These are phyloP conservation scores for Eulemur albifrons DNA, from an alignment of 2,797 vertebrate species.

Conservation along the genomic window DNA sequence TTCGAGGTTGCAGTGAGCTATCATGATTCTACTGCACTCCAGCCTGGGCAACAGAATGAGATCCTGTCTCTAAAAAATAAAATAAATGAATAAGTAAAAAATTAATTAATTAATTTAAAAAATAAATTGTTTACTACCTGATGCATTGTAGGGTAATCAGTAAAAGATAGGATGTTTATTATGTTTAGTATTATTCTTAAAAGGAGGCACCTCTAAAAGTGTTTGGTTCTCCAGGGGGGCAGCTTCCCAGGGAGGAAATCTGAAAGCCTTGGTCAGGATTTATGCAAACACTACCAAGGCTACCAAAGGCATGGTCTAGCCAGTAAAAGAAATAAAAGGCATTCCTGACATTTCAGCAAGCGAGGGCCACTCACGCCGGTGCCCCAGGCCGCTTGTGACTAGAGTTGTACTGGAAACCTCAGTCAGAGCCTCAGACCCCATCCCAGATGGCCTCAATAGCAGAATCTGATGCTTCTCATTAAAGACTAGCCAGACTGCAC, in stretches of 20 bases:
- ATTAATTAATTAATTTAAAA: neutral
- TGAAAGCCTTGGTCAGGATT: neutral
- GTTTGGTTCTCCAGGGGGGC: neutral
- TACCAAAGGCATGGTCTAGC: neutral
- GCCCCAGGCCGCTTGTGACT: neutral
- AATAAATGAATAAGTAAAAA: neutral
- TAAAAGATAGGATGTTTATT: neutral
- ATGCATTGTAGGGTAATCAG: neutral
- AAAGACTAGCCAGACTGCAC: neutral
- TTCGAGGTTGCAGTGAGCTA: neutral
- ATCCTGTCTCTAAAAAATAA: neutral
- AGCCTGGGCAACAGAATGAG: neutral
- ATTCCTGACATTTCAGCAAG: constrained; percentile 44
- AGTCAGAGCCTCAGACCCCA: neutral
- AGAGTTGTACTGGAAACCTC: neutral
- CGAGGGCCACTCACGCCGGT: neutral
- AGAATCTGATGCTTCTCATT: constrained; percentile 9
- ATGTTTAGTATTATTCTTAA: neutral
- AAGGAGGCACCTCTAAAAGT: neutral
- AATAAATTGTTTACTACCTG: neutral
- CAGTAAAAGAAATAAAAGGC: constrained; percentile 39
- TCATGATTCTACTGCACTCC: neutral
- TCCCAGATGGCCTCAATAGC: neutral
- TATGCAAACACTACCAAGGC: neutral
- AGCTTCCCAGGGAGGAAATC: neutral